Evolutionary conservation across 2,797 vertebrate species (phyloP), one percentile per base, ranked within the genome.

Genomic region (Euthynnus affinis): DNA sequence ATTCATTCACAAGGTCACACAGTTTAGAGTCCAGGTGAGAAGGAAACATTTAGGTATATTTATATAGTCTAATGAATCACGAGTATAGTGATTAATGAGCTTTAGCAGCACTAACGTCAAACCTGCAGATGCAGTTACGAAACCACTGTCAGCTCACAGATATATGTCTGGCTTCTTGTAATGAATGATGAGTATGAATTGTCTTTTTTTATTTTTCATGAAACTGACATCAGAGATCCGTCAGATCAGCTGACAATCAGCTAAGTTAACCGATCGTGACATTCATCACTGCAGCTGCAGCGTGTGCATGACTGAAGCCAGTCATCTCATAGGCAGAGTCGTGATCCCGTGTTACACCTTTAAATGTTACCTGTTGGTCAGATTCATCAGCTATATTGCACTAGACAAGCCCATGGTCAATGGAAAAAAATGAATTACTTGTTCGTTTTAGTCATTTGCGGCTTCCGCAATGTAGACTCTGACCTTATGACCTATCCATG

Each of bases 1-100:
- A n/a, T 73, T 44, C 32, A 72, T 1, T 51, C 75, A 82, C 92
- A 93, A 94, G 93, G 93, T 94, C 93, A 94, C 56, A 51, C 64
- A 0, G 58, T 6, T 9, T 9, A 32, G 8, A 25, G 44, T 23
- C 22, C 3, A 18, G 42, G 3, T 12, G 13, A 49, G n/a, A n/a
- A 1, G 8, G 2, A 2, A 2, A 10, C 1, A 6, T 14, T 3
- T 17, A 17, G 1, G 1, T 18, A 5, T 17, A 5, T 72, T 63
- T 25, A 13, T 61, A 0, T 37, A 37, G 9, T 10, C 37, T 2
- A 5, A n/a, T 5, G 0, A 37, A 37, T 37, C 2, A 37, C 12
- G 9, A 37, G 27, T 29, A 5, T 2, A 10, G 2, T 10, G 37
- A 37, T 37, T 3, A 3, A n/a, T 5, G 0, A 2, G 1, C 34